A percentile compares a stretch with the other conserved stretches of the same genome.
Evolutionary conservation across 2,888 invertebrate genomes (phyloP).

Genomic region (Dryobota labecula): DNA sequence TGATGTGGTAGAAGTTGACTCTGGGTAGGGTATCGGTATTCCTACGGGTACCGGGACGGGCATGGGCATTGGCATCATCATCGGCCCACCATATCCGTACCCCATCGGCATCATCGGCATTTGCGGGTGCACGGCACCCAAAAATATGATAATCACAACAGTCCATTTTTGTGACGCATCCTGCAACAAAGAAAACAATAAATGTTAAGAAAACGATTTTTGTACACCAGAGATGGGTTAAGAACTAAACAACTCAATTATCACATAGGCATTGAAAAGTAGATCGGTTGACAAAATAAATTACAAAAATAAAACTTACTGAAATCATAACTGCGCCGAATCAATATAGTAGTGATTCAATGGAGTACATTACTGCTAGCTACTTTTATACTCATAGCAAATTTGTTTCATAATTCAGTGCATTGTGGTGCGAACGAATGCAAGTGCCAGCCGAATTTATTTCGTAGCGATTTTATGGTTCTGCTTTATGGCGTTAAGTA

Average conservation of each 20-base stretch:
- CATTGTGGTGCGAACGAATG: constrained; percentile 62
- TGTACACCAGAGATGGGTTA: too few relatives aligned
- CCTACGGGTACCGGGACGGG: constrained; percentile 59
- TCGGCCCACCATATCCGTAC: constrained; percentile 51
- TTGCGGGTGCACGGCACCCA: constrained; percentile 62
- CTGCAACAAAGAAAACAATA: constrained; percentile 55
- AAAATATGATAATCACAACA: constrained; percentile 50
- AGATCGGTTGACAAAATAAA: neutral
- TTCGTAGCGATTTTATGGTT: constrained; percentile 54
- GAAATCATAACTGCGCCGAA: constrained; percentile 68
- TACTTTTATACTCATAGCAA: constrained; percentile 72
- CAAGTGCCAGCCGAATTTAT: constrained; percentile 34
- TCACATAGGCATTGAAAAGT: neutral
- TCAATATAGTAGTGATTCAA: constrained; percentile 54
- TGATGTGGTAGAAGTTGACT: constrained; percentile 50
- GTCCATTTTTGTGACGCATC: constrained; percentile 61
- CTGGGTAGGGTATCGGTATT: constrained; percentile 45
- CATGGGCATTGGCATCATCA: constrained; percentile 54
- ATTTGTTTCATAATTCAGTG: constrained; percentile 58
- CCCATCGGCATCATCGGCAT: constrained; percentile 63
- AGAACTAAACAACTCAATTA: neutral
- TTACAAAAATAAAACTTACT: constrained; percentile 66
- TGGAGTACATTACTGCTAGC: constrained; percentile 59
- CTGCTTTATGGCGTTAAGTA: constrained; percentile 60
- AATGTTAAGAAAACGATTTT: neutral